phyloP scores from a whole-genome alignment of 2,888 invertebrate species.

The Abrostola triplasia region DNA sequence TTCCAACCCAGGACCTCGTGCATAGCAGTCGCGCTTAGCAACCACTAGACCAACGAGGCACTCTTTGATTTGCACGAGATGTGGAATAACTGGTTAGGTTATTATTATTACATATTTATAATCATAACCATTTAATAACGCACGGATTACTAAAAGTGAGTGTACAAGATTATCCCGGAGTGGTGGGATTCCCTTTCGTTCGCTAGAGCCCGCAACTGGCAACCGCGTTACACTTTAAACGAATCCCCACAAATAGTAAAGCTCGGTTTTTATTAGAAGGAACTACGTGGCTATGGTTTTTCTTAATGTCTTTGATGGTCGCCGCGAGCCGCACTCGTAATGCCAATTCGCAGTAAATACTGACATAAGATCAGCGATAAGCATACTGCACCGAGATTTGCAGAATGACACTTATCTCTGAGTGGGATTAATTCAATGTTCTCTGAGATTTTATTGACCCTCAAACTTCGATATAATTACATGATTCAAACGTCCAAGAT shows the following conservation, averaged over 20 bases:
- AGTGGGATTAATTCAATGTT: constrained; percentile 48
- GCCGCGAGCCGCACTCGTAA: constrained; percentile 69
- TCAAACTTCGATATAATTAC: constrained; percentile 33
- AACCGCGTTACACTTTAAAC: constrained; percentile 67
- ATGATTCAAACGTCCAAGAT: constrained; percentile 29
- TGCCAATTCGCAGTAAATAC: constrained; percentile 75
- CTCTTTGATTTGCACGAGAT: too few relatives aligned
- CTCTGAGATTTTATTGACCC: constrained; percentile 41
- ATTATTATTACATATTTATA: too few relatives aligned
- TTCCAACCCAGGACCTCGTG: too few relatives aligned
- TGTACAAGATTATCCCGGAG: constrained; percentile 11
- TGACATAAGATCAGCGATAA: constrained; percentile 43
- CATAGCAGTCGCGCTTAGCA: too few relatives aligned
- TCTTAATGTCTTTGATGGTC: constrained; percentile 69
- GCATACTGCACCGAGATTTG: constrained; percentile 27
- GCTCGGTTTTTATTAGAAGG: constrained; percentile 72
- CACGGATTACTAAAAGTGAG: constrained; percentile 28
- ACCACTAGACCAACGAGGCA: too few relatives aligned
- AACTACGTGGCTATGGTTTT: too few relatives aligned
- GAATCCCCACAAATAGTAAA: constrained; percentile 71
- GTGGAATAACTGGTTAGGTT: too few relatives aligned
- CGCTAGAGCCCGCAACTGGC: constrained; percentile 50
- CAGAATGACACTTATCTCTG: constrained; percentile 44
- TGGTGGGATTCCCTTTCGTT: constrained; percentile 48
- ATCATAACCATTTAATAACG: too few relatives aligned